Evolutionary conservation across 2,797 vertebrate species (phyloP), one percentile per base, ranked within the genome.

Genomic region (Leucoraja ocellata): DNA sequence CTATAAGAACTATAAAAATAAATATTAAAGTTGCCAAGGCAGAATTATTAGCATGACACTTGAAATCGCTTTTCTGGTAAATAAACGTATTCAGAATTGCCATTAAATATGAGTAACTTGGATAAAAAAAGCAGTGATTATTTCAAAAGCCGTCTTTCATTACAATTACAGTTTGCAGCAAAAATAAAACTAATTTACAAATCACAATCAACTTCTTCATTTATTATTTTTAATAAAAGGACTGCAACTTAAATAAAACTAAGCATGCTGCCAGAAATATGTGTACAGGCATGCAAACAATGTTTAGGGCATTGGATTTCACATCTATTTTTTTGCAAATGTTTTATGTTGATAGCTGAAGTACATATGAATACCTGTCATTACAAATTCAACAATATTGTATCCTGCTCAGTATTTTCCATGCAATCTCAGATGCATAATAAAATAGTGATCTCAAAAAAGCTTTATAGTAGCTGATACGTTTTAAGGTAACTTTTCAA

Each of bases 231-330:
- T 68, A 65, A 9, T 9, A 68, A 68, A 88, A 21, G 16, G 7
- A 65, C 84, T 88, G 84, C 84, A 88, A 88, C n/a, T 88, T 65
- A 88, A 88, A 65, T 32, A 36, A 88, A 88, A 36, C 63, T 76
- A 92, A 76, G 73, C 90, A 92, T 92, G 90, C 90, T 46, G 36
- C 68, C 90, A 76, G 71, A 74, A 68, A 54, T 76, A 25, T 92
- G 90, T 92, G 73, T 76, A 92, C 73, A 74, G 25, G 46, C 90
- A 92, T 92, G 90, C 90, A 92, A 46, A 91, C 68, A 91, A 32
- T 74, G 73, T n/a, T 92, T 92, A 54, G 71, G 46, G n/a, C 36
- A 91, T 46, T 39, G 88, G 68, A 91, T 46, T 91, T 71, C 61
- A 86, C 83, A 63, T 68, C n/a, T 68, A 88, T 88, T 68, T 54